These are phyloP conservation scores for Trichomalopsis sarcophagae DNA, from an alignment of 1,140 invertebrate genomes.

Conservation along the genomic window DNA sequence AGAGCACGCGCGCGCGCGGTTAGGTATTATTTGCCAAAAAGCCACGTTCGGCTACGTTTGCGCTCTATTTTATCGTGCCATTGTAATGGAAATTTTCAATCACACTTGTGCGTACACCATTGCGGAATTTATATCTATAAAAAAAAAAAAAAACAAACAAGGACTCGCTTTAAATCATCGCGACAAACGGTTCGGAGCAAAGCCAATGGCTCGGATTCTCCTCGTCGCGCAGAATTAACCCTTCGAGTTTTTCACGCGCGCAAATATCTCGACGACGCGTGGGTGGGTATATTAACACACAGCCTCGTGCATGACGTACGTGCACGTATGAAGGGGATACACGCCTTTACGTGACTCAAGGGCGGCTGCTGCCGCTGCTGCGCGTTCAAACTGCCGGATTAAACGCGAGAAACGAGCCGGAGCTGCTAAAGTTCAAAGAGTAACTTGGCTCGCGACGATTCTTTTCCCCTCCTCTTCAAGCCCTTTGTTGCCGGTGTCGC, in stretches of 20 bases:
- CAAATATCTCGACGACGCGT: slow-evolving; percentile 27
- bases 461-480: not conserved
- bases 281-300: slow-evolving; percentile 7
- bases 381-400: slow-evolving; percentile 22
- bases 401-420: slow-evolving; percentile 34
- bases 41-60: too few relatives aligned
- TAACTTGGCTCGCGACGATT: slow-evolving; percentile 31
- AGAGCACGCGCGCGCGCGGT: not conserved
- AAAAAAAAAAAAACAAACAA: not conserved
- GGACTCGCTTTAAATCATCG: not conserved
- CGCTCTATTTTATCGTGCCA: not conserved
- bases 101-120: not conserved
- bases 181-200: not conserved
- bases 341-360: slow-evolving; percentile 35
- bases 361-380: not conserved
- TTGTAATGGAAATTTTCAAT: not conserved
- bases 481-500: too few relatives aligned
- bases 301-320: slow-evolving; percentile 32
- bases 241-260: slow-evolving; percentile 30
- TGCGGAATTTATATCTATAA: too few relatives aligned
- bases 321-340: not conserved
- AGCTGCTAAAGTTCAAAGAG: slow-evolving; percentile 7
- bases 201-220: slow-evolving; percentile 14
- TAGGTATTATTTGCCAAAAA: not conserved
- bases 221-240: not conserved